A percentile compares a stretch with the other conserved stretches of the same genome.
phyloP scores from a whole-genome alignment of 2,113 vertebrate genomes.

The Cyphomyrus discorhynchus region DNA sequence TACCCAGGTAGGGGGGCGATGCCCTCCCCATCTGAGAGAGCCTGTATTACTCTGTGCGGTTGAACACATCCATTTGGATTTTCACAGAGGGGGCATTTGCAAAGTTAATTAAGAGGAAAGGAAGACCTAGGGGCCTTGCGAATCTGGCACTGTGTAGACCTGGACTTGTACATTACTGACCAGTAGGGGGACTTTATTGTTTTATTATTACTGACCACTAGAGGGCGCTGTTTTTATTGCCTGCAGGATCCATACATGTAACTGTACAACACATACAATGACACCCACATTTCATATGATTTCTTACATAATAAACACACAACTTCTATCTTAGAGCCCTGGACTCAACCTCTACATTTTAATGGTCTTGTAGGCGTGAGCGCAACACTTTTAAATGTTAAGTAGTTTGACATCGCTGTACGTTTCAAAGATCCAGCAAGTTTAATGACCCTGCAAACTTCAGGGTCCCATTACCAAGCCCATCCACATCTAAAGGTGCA shows the following conservation, averaged over 20 bases:
- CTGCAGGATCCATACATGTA: background rate
- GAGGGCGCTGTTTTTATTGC: background rate
- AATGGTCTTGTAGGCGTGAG: background rate
- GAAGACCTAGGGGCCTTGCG: background rate
- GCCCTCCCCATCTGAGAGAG: background rate
- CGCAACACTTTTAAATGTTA: background rate
- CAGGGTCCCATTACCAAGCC: background rate
- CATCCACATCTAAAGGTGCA: background rate
- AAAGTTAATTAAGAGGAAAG: background rate
- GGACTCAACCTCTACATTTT: background rate
- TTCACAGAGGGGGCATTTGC: background rate
- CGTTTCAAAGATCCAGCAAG: background rate
- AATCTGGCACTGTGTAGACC: background rate
- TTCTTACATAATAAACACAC: background rate
- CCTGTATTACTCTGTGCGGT: background rate
- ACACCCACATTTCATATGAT: background rate
- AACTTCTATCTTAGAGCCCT: background rate
- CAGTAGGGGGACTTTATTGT: background rate
- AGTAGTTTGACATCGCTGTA: background rate
- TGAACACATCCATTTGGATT: background rate
- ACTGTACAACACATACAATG: background rate
- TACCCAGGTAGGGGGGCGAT: slow-evolving; percentile 67
- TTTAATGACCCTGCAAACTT: background rate
- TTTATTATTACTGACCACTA: background rate
- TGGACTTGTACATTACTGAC: background rate